Base-by-base conservation (phyloP, 2,888 invertebrate species). In the Eupithecia insigniata region DNA sequence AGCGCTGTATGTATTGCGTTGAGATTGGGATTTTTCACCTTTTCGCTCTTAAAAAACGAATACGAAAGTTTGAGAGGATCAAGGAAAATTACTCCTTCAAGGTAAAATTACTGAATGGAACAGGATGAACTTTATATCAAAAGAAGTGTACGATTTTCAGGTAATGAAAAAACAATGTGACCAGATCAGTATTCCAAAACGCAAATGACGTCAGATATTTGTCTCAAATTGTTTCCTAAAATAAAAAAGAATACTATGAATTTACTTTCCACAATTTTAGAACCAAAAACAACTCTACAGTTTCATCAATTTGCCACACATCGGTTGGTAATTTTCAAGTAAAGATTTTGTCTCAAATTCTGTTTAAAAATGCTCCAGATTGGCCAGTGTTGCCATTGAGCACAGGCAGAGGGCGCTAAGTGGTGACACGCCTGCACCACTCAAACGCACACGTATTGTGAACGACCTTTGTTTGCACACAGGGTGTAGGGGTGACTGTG, bases 391-490 rank as follows among this genome's bases (percentile, higher is more conserved):
- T 55, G 55, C 55, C 55, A 55, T 22, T 26, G 22, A 22, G 18
- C 10, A n/a, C 32, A 32, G n/a, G 60, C 60, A 51, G 61, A 62
- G 46, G 51, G 32, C 67, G 55, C n/a, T 67, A 46, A 34, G 67
- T 51, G 46, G 30, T 51, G 26, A n/a, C 43, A 51, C 30, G 46
- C 67, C 64, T n/a, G 32, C 34, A 32, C 76, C 70, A 65, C 75
- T 70, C 77, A 76, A 70, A 62, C 61, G 12, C 14, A 32, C 61
- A 34, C 61, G 32, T 34, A 62, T 32, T 32, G 61, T 72, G 77
- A 62, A 55, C 55, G 34, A 62, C 61, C 61, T 62, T 68, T 73
- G 73, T 73, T 73, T 73, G 73, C 65, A 32, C 39, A 71, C 71
- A 64, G 28, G 22, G 16, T 62, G 61, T 30, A 7, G 32, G 60